A percentile compares a stretch with the other conserved stretches of the same genome.
Conservation (phyloP, 2,888 invertebrate species). For the Xylocampa areola region DNA sequence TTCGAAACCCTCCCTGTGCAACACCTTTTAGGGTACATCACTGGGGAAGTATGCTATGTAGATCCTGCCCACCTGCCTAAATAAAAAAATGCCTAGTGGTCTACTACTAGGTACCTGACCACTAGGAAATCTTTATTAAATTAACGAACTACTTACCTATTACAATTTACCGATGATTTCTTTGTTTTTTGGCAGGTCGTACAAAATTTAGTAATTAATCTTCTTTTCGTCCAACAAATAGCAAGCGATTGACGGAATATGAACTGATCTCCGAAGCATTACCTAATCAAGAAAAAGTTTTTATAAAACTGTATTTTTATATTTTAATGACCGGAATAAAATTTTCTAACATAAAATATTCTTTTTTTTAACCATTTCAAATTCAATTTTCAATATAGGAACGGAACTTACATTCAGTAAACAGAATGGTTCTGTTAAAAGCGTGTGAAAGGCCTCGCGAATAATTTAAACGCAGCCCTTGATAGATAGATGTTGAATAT, state of each 20-base stretch:
- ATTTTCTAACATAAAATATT: no score
- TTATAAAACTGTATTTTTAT: neutral
- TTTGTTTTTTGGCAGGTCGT: no score
- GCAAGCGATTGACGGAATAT: neutral
- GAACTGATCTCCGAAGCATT: neutral
- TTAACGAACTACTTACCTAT: no score
- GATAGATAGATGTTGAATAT: slow-evolving; percentile 36
- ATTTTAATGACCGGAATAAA: neutral
- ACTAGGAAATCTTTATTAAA: no score
- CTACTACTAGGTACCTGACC: no score
- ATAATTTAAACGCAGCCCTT: slow-evolving; percentile 46
- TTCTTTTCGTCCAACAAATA: slow-evolving; percentile 3
- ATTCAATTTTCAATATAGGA: slow-evolving; percentile 11
- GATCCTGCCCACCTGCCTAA: no score
- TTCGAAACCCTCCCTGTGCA: no score
- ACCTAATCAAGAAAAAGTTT: no score
- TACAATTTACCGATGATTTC: no score
- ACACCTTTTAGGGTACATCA: no score
- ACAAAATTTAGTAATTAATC: slow-evolving; percentile 25
- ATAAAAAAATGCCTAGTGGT: no score
- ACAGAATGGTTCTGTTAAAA: slow-evolving; percentile 32
- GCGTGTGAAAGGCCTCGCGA: slow-evolving; percentile 31
- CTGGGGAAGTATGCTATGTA: no score
- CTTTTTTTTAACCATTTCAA: neutral
- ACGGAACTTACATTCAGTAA: slow-evolving; percentile 14